Evolutionary conservation across 2,888 invertebrate genomes (phyloP), one percentile per base, ranked within the genome.

Genomic region (Margaritifera margaritifera): DNA sequence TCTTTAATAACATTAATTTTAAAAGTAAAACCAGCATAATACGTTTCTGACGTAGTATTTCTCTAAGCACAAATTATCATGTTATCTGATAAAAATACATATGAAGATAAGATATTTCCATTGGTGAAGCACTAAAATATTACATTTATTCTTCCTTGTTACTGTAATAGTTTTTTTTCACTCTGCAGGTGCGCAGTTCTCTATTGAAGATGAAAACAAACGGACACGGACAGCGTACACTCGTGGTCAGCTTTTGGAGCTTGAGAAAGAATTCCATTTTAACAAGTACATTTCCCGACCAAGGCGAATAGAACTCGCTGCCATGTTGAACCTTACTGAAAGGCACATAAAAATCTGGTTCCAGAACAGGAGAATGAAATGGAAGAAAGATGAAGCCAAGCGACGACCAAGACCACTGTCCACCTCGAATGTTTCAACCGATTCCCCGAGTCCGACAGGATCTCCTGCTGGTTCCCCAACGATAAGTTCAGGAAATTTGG

Each of bases 191-290:
- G 87, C 87, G 8, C 86, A 87, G 66, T 84, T 86, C 66, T 80
- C 86, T 11, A 75, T 86, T 25, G 87, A 87, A 64, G 89, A 89
- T 67, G 89, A 88, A 69, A 88, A 88, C 82, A 89, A 89, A 92
- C 94, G 98, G 90, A 97, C 97, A 80, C 94, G 98, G 86, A 97
- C 98, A 91, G 98, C 98, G 82, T 98, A 98, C 92, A 98, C 97
- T 83, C 93, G 98, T 90, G 97, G 96, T 92, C 98, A 98, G 92
- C 96, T 98, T 74, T 93, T 98, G 90, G 98, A 98, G 92, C 92
- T 98, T 91, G 98, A 98, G 92, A 98, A 98, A 91, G 98, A 98
- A 92, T 98, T 98, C 92, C 98, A 98, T 92, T 98, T 97, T 93
- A 98, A 98, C 92, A 95, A 97, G 91, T 98, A 98, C 93, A 94